These are phyloP conservation scores for Eptesicus fuscus DNA, from an alignment of 2,113 vertebrate genomes.

Conservation along the genomic window DNA sequence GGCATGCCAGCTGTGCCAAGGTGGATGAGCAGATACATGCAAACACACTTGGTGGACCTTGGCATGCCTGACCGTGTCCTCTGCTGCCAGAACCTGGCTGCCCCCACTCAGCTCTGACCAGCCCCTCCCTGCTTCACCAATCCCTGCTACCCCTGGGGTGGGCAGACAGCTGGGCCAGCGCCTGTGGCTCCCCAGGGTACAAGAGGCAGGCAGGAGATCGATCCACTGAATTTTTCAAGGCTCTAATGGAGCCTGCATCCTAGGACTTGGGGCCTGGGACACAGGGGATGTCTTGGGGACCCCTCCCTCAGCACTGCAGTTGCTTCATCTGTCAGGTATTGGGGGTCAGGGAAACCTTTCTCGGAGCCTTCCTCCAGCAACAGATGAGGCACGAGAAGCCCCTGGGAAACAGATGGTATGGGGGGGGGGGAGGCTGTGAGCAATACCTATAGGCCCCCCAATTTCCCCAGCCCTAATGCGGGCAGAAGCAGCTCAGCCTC, in stretches of 20 bases:
- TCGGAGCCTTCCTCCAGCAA: slow-evolving; percentile 17
- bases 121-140: background rate
- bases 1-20: background rate
- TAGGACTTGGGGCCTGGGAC: slow-evolving; percentile 39
- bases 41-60: background rate
- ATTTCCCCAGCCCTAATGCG: slow-evolving; percentile 72
- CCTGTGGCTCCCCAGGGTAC: slow-evolving; percentile 60
- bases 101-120: background rate
- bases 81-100: background rate
- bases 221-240: slow-evolving; percentile 70
- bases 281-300: background rate
- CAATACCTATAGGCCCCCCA: background rate
- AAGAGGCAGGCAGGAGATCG: slow-evolving; percentile 52
- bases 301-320: background rate
- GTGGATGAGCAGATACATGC: background rate
- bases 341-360: background rate
- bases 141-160: slow-evolving; percentile 25
- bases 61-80: background rate
- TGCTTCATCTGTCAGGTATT: slow-evolving; percentile 39
- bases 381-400: background rate
- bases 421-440: slow-evolving; percentile 30
- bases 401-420: slow-evolving; percentile 4
- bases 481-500: slow-evolving; percentile 78
- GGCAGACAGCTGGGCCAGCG: slow-evolving; percentile 35
- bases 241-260: slow-evolving; percentile 60